Evolutionary conservation across 2,888 invertebrate species (phyloP), one percentile per base, ranked within the genome.

Genomic region (Chromoteleia sp.): DNA sequence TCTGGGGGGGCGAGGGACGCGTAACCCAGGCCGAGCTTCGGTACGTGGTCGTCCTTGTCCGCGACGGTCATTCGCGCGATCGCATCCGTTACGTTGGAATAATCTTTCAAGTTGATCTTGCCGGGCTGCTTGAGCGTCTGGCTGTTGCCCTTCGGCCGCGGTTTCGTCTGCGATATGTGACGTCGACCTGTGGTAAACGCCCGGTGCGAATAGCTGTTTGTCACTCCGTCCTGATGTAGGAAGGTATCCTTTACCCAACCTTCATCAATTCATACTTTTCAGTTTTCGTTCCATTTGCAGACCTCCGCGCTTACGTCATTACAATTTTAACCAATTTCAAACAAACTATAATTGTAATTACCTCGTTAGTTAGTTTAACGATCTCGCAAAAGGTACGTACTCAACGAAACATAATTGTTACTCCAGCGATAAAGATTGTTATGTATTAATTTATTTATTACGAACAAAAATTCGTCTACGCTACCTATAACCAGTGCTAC

Each of bases 81-180:
- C 3, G 97, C 97, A 90, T 97, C 97, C 87, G 97, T 97, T 78
- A 98, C 97, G 92, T 97, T 95, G 56, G 96, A 95, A 92, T 96
- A 98, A 91, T 97, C 97, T 92, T 96, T 97, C 93, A 97, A 93
- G 91, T 98, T 97, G 89, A 98, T 92, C 92, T 97, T 97, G 74
- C 97, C 97, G 12, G 97, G 97, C 94, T 97, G 97, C 94, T 95
- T 95, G 83, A 95, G 89, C 29, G 95, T 95, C 90, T 95, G 95
- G 85, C 95, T 95, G 82, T 94, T 94, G 63, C 94, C 94, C 91
- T 95, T 95, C 59, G 95, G 94, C 85, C 95, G 93, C 8, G 93
- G 94, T 91, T 94, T 95, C 87, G 92, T 93, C 87, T 92, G 93
- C 83, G 93, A 92, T 82, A 93, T 92, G 87, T 93, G 94, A 59